phyloP scores from a whole-genome alignment of 2,888 invertebrate species.

The Leptinotarsa juncta region DNA sequence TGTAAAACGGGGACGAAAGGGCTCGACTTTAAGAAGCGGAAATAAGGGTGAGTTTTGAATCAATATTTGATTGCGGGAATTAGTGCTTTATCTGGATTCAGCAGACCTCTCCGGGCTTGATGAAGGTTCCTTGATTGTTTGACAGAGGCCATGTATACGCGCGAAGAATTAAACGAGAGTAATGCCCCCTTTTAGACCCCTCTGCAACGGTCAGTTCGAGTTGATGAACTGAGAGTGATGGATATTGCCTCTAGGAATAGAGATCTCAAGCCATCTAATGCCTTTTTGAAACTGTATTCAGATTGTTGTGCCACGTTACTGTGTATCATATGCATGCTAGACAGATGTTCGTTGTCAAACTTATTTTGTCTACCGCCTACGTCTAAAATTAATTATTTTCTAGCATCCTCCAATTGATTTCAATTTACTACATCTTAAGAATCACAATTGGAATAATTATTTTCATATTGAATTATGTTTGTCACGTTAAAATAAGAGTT shows the following conservation, averaged over 20 bases:
- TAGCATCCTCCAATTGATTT: no score
- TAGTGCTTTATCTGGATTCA: slow-evolving; percentile 68
- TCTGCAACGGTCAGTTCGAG: slow-evolving; percentile 26
- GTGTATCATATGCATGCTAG: no score
- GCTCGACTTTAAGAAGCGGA: slow-evolving; percentile 59
- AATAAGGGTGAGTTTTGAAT: slow-evolving; percentile 66
- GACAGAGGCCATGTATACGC: slow-evolving; percentile 66
- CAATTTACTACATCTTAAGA: no score
- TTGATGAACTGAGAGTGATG: slow-evolving; percentile 27
- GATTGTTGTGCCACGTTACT: background rate
- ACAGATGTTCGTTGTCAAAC: no score
- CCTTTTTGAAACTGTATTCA: background rate
- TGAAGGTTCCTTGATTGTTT: slow-evolving; percentile 67
- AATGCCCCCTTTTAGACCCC: slow-evolving; percentile 3
- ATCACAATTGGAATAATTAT: no score
- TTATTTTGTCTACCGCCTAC: no score
- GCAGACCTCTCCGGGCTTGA: slow-evolving; percentile 65
- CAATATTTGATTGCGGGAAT: slow-evolving; percentile 69
- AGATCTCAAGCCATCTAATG: slow-evolving; percentile 2
- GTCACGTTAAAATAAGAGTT: no score
- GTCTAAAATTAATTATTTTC: no score
- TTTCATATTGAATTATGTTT: no score
- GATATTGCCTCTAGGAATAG: slow-evolving; percentile 25
- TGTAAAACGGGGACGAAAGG: slow-evolving; percentile 57
- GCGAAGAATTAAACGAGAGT: slow-evolving; percentile 64